Evolutionary conservation across 2,113 vertebrate genomes (phyloP).

Genomic region (Thunnus maccoyii): DNA sequence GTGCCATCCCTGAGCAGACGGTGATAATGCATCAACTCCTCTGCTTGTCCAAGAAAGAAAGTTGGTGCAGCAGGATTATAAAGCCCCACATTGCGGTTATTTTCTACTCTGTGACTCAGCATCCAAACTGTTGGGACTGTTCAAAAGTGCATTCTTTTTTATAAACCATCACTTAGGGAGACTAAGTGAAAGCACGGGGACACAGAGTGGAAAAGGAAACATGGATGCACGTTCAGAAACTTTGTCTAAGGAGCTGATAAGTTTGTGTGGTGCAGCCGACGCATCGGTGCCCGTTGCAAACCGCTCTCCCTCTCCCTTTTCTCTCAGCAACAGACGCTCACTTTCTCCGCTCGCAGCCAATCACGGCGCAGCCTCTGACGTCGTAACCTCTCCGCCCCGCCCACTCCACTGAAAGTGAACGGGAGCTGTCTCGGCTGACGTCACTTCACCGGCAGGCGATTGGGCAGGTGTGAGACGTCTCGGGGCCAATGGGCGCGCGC

Average conservation of each 20-base stretch:
- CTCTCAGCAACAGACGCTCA: conserved; percentile 90
- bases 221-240: background rate
- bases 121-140: conserved; percentile 1
- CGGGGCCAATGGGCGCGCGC: conserved; percentile 78
- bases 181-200: background rate
- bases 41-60: conserved; percentile 9
- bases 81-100: conserved; percentile 13
- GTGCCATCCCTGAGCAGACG: conserved; percentile 65
- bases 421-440: conserved; percentile 77
- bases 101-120: background rate
- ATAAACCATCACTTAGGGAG: background rate
- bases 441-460: conserved; percentile 79
- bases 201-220: no score
- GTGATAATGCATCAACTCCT: conserved; percentile 62
- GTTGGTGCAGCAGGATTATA: conserved; percentile 36
- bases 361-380: conserved; percentile 74
- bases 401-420: conserved; percentile 74
- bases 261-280: conserved; percentile 38
- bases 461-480: conserved; percentile 70
- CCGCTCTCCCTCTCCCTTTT: conserved; percentile 70
- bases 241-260: conserved; percentile 21
- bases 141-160: background rate
- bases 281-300: conserved; percentile 36
- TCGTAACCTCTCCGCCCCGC: conserved; percentile 70
- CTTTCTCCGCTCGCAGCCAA: conserved; percentile 80